phyloP scores from a whole-genome alignment of 2,888 invertebrate species.

The Cataglyphis albicans region DNA sequence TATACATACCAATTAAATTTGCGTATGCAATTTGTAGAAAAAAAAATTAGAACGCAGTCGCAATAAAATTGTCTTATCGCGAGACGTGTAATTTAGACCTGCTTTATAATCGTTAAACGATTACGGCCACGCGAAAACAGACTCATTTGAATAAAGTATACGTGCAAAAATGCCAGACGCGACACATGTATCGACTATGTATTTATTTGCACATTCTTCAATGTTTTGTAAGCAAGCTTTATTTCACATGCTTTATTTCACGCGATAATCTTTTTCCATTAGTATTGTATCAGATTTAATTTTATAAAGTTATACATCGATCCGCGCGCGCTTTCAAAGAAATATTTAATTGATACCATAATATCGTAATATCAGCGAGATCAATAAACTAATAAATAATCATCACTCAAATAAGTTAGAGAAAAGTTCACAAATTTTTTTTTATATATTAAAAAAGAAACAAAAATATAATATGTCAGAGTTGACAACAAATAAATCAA shows the following conservation, averaged over 20 bases:
- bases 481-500: conserved; percentile 40
- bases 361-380: background rate
- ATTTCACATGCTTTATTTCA: background rate
- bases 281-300: background rate
- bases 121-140: conserved; percentile 62
- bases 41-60: background rate
- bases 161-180: conserved; percentile 63
- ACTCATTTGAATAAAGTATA: conserved; percentile 71
- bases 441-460: background rate
- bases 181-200: conserved; percentile 48
- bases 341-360: background rate
- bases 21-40: background rate
- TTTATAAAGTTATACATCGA: background rate
- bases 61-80: conserved; percentile 57
- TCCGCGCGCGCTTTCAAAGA: background rate
- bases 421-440: background rate
- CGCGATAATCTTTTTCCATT: background rate
- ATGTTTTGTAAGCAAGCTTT: background rate
- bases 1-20: background rate
- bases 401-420: background rate
- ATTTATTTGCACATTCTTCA: conserved; percentile 15
- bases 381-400: background rate
- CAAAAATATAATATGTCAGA: background rate
- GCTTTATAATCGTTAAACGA: conserved; percentile 63
- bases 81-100: conserved; percentile 66